Evolutionary conservation across 53 echinoderm and acorn worm species (phyloP).

Genomic region (Luidia sarsii): DNA sequence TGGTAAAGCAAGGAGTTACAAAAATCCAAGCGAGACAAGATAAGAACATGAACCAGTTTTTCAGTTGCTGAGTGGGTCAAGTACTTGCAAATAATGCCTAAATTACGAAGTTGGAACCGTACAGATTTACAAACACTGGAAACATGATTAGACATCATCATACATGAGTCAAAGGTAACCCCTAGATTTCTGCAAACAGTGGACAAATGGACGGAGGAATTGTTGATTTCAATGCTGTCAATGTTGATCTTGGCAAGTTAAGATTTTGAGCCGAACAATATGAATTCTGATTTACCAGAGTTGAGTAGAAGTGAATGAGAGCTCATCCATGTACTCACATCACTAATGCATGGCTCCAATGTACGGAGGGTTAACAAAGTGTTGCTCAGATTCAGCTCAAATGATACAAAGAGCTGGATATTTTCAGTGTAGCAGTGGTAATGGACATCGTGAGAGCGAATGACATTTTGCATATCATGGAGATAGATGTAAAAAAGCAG

Average conservation of each 20-base stretch:
- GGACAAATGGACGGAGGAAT: background rate
- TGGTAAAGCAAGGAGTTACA: no score
- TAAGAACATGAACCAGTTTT: no score
- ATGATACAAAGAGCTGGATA: slow-evolving; percentile 3
- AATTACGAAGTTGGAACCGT: background rate
- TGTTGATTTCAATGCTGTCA: background rate
- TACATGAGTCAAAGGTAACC: background rate
- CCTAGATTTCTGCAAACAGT: background rate
- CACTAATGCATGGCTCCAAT: slow-evolving; percentile 1
- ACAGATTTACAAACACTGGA: background rate
- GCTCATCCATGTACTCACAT: background rate
- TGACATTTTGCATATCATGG: background rate
- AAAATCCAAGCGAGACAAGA: no score
- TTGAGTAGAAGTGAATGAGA: background rate
- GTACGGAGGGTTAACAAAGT: background rate
- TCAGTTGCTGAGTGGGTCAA: slow-evolving; percentile 18
- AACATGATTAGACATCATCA: background rate
- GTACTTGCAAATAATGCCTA: background rate
- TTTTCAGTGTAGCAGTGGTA: slow-evolving; percentile 5
- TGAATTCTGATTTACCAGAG: background rate
- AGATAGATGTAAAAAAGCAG: background rate
- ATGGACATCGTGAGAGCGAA: background rate
- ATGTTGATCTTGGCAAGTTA: background rate
- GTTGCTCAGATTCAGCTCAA: background rate
- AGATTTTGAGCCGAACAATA: background rate